Evolutionary conservation across 30 jellyfish, hydroid and myxozoan species (phyloP).

Genomic region (Haliclystus octoradiatus): DNA sequence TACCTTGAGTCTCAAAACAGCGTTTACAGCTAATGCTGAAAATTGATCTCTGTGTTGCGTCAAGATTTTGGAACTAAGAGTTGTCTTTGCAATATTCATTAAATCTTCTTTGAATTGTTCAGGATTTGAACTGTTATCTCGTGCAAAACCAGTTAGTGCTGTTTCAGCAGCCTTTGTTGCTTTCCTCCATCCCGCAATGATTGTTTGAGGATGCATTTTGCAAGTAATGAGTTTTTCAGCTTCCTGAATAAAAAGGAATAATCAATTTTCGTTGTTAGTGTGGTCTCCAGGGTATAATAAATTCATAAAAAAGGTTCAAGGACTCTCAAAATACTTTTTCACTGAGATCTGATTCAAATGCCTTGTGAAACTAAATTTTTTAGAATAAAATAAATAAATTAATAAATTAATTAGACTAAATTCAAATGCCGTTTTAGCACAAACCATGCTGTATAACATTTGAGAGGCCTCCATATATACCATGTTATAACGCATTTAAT

Average conservation of each 20-base stretch:
- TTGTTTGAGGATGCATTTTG: constrained; percentile 90
- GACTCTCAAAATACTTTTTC: too few relatives aligned
- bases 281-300: too few relatives aligned
- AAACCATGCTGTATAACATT: too few relatives aligned
- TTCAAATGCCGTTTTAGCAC: too few relatives aligned
- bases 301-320: too few relatives aligned
- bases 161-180: constrained; percentile 74
- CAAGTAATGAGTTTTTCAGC: constrained; percentile 85
- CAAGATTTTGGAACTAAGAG: constrained; percentile 81
- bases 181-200: constrained; percentile 77
- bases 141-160: constrained; percentile 55
- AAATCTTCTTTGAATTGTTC: constrained; percentile 63
- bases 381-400: too few relatives aligned
- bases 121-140: constrained; percentile 58
- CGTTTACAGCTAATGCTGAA: constrained; percentile 77
- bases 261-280: too few relatives aligned
- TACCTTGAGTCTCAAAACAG: constrained; percentile 66
- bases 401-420: too few relatives aligned
- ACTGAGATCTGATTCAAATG: too few relatives aligned
- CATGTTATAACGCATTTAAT: too few relatives aligned
- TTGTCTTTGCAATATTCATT: constrained; percentile 82
- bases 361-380: too few relatives aligned
- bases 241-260: constrained; percentile 22
- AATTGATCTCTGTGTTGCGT: constrained; percentile 80
- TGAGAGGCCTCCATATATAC: too few relatives aligned